Evolutionary conservation across 2,888 invertebrate genomes (phyloP), one percentile per base, ranked within the genome.

Genomic region (Brenthis daphne): DNA sequence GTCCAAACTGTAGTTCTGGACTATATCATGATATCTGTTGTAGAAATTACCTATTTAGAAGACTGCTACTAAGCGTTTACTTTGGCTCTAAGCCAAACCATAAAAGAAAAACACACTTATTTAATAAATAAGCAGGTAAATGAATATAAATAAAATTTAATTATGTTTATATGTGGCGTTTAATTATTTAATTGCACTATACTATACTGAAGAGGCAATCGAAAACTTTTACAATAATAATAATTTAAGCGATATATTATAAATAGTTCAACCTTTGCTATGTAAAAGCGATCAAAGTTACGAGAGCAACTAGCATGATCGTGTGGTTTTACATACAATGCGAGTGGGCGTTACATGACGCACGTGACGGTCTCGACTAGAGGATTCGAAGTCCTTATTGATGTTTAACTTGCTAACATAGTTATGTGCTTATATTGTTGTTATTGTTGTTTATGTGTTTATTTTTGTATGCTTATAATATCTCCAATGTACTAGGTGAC

Each of bases 301-400:
- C 82, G 78, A 76, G 11, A 11, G 71, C 72, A 73, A 73, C 69
- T 74, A 79, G 78, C 78, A 77, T 80, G 77, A 82, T 80, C 77
- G 79, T 77, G 77, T 75, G 79, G 79, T 82, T 90, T 88, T 84
- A 86, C 90, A 90, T 90, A 91, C 90, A 91, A 91, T 91, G 83
- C 80, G 69, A 63, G 87, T 89, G 85, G 88, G 89, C 87, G 88
- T 81, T 74, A 73, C 70, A 74, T 64, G 66, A 58, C 48, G 54
- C 47, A 69, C 70, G 72, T 75, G 74, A 84, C 81, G 76, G 77
- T 73, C 73, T 77, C 37, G 65, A 65, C 54, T 68, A 65, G 61
- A 57, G 64, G 64, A 57, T 57, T 37, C 54, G 50, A 33, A 61
- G 50, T 67, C 61, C 55, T 67, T 67, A 61, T 67, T 61, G 61